Evolutionary conservation across 2,113 vertebrate species (phyloP).

Genomic region (Mungos mungo): DNA sequence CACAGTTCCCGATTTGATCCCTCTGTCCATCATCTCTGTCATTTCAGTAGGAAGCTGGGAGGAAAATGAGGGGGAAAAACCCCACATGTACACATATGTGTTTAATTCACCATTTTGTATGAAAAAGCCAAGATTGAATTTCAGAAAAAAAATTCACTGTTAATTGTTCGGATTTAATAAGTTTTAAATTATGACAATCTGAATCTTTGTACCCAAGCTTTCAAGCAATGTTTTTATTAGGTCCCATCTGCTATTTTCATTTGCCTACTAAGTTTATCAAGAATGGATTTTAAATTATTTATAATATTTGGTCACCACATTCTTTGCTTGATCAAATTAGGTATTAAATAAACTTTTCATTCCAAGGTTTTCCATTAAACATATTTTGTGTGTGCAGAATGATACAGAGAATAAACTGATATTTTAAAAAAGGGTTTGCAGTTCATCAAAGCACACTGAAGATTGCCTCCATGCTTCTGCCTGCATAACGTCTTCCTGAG

Average conservation of each 20-base stretch:
- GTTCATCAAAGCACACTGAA: not conserved
- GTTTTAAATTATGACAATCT: not conserved
- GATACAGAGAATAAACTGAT: not conserved
- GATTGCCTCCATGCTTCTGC: not conserved
- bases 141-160: not conserved
- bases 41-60: not conserved
- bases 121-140: not conserved
- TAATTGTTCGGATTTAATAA: not conserved
- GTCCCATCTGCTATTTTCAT: not conserved
- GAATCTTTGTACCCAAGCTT: not conserved
- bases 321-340: not conserved
- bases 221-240: not conserved
- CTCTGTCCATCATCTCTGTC: not conserved
- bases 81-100: not conserved
- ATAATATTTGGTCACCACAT: not conserved
- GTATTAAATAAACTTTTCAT: not conserved
- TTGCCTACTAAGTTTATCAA: not conserved
- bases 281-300: not conserved
- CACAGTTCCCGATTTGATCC: not conserved
- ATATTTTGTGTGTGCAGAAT: not conserved
- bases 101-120: not conserved
- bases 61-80: not conserved
- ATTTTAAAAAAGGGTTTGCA: not conserved
- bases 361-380: not conserved
- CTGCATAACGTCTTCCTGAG: not conserved